Evolutionary conservation across 1,140 invertebrate genomes (phyloP).

Genomic region (Bombus soroeensis): DNA sequence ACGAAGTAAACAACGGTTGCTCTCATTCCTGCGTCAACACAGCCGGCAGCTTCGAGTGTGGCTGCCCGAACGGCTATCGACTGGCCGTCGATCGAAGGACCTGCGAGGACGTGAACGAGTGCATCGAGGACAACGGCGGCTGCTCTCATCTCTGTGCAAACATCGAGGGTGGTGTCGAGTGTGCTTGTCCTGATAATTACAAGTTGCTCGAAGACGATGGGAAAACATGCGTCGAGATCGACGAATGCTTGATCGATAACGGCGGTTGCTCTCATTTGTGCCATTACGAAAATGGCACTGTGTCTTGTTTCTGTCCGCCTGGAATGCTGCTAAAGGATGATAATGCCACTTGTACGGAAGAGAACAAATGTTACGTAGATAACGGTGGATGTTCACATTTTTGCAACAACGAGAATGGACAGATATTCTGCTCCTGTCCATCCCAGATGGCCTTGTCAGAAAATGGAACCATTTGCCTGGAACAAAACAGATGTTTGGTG

Average conservation of each 20-base stretch:
- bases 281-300: constrained; percentile 78
- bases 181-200: constrained; percentile 83
- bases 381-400: constrained; percentile 84
- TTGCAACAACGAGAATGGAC: constrained; percentile 84
- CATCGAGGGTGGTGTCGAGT: constrained; percentile 83
- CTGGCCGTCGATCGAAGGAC: constrained; percentile 79
- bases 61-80: constrained; percentile 84
- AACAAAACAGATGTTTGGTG: constrained; percentile 84
- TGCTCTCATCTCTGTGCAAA: constrained; percentile 85
- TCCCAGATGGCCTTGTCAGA: constrained; percentile 72
- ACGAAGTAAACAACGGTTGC: constrained; percentile 80
- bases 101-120: constrained; percentile 86
- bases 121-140: constrained; percentile 81
- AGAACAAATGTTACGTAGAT: constrained; percentile 84
- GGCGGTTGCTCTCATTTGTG: constrained; percentile 84
- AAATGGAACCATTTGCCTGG: constrained; percentile 83
- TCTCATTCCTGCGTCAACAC: constrained; percentile 86
- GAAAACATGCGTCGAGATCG: constrained; percentile 84
- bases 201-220: constrained; percentile 80
- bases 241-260: constrained; percentile 85
- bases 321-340: constrained; percentile 86
- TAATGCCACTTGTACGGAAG: constrained; percentile 81
- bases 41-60: constrained; percentile 86
- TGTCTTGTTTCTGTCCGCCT: constrained; percentile 86
- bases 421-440: constrained; percentile 84